Percentiles rank a stretch among this genome's conserved stretches.
Evolutionary conservation across 2,888 invertebrate species (phyloP).

Genomic region (Lordiphosa andalusiaca): DNA sequence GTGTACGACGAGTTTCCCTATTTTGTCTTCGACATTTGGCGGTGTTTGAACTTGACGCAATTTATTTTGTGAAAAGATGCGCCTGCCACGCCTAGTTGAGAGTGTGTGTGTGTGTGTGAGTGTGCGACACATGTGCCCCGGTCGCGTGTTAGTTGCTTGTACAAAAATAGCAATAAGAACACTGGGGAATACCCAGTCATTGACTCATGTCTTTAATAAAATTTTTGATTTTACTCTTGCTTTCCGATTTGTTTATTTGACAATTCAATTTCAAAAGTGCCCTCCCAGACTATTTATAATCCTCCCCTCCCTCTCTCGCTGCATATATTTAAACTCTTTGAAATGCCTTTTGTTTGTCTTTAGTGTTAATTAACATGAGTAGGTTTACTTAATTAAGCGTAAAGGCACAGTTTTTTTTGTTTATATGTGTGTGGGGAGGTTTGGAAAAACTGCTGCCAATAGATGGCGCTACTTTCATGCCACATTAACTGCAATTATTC

Average conservation of each 20-base stretch:
- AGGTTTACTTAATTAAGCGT: slow-evolving; percentile 70
- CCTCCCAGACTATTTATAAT: slow-evolving; percentile 28
- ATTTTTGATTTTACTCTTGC: neutral
- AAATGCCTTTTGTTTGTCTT: slow-evolving; percentile 49
- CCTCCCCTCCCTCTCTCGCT: neutral
- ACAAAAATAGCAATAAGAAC: slow-evolving; percentile 31
- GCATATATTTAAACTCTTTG: slow-evolving; percentile 1
- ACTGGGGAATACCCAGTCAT: slow-evolving; percentile 57
- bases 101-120: slow-evolving; percentile 20
- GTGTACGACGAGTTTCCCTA: slow-evolving; percentile 54
- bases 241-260: slow-evolving; percentile 47
- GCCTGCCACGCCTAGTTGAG: slow-evolving; percentile 64
- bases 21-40: slow-evolving; percentile 59
- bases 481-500: slow-evolving; percentile 68
- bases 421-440: slow-evolving; percentile 41
- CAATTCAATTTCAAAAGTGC: slow-evolving; percentile 37
- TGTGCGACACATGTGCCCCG: slow-evolving; percentile 47
- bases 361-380: slow-evolving; percentile 69
- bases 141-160: slow-evolving; percentile 34
- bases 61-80: slow-evolving; percentile 64
- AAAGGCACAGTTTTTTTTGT: slow-evolving; percentile 48
- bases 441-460: slow-evolving; percentile 24
- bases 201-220: slow-evolving; percentile 12
- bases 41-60: slow-evolving; percentile 76
- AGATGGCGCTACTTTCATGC: slow-evolving; percentile 59